Base-by-base conservation (phyloP, 2,113 vertebrate species). In the Psammodynastes pulverulentus region DNA sequence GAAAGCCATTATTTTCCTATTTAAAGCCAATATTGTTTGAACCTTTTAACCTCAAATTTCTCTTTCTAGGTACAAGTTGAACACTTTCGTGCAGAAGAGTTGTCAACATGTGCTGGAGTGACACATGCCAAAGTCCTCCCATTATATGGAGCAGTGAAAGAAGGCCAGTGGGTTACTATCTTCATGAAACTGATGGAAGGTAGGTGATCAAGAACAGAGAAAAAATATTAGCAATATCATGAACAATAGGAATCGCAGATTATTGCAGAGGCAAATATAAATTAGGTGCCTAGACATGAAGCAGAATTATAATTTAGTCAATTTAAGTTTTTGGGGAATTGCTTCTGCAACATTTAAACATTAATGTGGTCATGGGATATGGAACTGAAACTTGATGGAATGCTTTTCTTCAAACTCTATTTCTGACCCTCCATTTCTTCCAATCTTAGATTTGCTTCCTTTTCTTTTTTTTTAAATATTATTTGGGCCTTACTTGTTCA, bases 161-260 rank as follows among this genome's bases (percentile, higher is more conserved):
- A 99, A 93, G 99, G 99, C 1, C 98, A 97, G 0, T 98, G 98
- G 95, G 95, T 99, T 4, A 97, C 98, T 89, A 98, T 99, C 92
- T 98, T 99, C 94, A 99, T 99, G 98, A 98, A 99, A 91, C 97
- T 98, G 45, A 98, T 99, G 94, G 97, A 98, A 95, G 98, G 99
- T 99, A 86, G 9, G 53, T 92, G 72, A 43, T 48, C 45, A 89
- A 43, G 29, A 46, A 12, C 6, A 54, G 52, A 3, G 24, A 46
- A 56, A 12, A 8, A 4, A 23, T 23, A 17, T 1, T 24, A 51
- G 29, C 10, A 51, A 10, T 89, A 34, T 48, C 6, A 49, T 49
- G 9, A 62, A 17, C 24, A 85, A 26, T 26, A 84, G 9, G 15
- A 7, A 91, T 62, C 15, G 0, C 46, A 91, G 29, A n/a, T 4